Evolutionary conservation across 2,113 vertebrate genomes (phyloP).

Genomic region (Smithornis capensis): DNA sequence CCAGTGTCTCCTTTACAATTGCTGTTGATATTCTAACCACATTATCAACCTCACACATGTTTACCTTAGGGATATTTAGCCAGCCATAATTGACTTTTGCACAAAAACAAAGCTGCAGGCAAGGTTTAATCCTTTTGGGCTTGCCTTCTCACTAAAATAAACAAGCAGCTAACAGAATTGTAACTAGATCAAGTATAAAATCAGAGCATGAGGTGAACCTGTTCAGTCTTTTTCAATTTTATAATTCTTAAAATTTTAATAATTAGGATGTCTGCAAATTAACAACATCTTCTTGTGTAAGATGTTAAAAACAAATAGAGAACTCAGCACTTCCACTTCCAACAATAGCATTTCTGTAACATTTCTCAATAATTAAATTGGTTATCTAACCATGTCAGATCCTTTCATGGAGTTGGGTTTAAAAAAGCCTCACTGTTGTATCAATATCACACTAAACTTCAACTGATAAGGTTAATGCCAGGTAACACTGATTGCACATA

Average conservation of each 20-base stretch:
- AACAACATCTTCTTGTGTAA: background rate
- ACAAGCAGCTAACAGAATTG: constrained; percentile 66
- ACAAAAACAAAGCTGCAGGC: constrained; percentile 75
- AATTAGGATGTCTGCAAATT: background rate
- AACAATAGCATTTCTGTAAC: background rate
- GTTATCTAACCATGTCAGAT: background rate
- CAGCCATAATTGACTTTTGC: constrained; percentile 82
- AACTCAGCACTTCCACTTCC: background rate
- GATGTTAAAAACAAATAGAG: background rate
- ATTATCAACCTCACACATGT: constrained; percentile 85
- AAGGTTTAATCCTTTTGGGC: constrained; percentile 73
- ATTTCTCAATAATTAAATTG: background rate
- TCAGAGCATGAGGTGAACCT: background rate
- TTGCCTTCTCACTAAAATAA: constrained; percentile 78
- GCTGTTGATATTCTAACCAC: constrained; percentile 63
- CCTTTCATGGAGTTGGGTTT: background rate
- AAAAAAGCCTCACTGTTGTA: background rate
- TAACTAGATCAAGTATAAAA: constrained; percentile 37
- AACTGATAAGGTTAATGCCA: background rate
- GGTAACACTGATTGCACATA: background rate
- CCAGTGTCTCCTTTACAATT: constrained; percentile 32
- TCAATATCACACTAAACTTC: background rate
- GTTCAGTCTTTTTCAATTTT: constrained; percentile 4
- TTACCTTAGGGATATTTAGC: constrained; percentile 82
- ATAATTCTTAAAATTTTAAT: background rate